Percentiles rank a stretch among this genome's conserved stretches.
These are phyloP conservation scores for Cosmopolites sordidus DNA, from an alignment of 2,888 invertebrate genomes.

Conservation along the genomic window DNA sequence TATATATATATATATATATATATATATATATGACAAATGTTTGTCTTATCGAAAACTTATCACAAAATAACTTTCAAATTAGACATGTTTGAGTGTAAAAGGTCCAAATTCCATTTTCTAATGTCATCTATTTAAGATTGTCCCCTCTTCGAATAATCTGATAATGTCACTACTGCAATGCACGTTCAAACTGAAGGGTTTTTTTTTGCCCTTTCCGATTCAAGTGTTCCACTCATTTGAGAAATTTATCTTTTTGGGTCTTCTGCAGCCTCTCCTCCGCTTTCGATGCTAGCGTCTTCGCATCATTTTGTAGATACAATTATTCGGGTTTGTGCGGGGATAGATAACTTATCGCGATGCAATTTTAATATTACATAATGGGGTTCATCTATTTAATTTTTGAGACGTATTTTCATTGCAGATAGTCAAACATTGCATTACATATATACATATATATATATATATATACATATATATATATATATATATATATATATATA, in stretches of 20 bases:
- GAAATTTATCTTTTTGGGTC: constrained; percentile 16
- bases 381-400: no score
- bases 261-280: constrained; percentile 9
- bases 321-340: neutral
- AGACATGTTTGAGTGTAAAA: constrained; percentile 6
- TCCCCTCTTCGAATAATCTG: constrained; percentile 20
- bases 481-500: no score
- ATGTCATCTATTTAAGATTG: constrained; percentile 23
- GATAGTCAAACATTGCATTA: no score
- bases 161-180: constrained; percentile 23
- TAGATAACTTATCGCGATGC: constrained; percentile 10
- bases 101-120: constrained; percentile 19
- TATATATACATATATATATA: no score
- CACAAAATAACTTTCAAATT: no score
- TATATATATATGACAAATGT: no score
- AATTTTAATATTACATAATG: constrained; percentile 9
- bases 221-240: constrained; percentile 17
- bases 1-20: no score
- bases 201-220: constrained; percentile 23
- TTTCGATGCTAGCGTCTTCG: constrained; percentile 14
- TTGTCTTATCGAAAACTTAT: no score
- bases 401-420: no score
- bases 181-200: constrained; percentile 19
- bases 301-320: constrained; percentile 15
- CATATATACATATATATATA: no score